Percentiles rank a stretch among this genome's conserved stretches.
Evolutionary conservation across 1,140 invertebrate genomes (phyloP).

Genomic region (Megathymus violae): DNA sequence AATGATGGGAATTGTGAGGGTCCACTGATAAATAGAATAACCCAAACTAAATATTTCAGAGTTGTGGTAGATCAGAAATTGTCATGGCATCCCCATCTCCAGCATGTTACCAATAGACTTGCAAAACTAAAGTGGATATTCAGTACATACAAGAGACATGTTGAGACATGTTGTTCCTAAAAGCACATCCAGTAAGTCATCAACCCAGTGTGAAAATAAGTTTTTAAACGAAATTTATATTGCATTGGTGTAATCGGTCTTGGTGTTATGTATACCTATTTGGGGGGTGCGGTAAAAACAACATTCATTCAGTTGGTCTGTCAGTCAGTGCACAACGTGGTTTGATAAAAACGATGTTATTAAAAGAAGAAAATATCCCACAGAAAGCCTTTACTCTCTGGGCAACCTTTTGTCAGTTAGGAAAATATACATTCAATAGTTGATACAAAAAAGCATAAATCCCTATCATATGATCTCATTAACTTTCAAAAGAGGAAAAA

Average conservation of each 20-base stretch:
- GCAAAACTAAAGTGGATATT: conserved; percentile 6
- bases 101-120: not conserved
- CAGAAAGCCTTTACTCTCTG: no score
- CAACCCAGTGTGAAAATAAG: not conserved
- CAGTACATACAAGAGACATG: no score
- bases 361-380: no score
- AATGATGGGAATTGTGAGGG: not conserved
- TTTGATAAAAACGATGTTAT: no score
- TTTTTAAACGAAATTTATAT: not conserved
- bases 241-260: not conserved
- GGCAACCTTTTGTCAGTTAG: no score
- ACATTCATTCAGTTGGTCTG: not conserved
- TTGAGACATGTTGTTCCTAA: not conserved
- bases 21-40: conserved; percentile 5
- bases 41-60: conserved; percentile 1
- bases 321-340: no score
- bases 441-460: no score
- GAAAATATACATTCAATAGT: no score
- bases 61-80: conserved; percentile 4
- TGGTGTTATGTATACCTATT: not conserved
- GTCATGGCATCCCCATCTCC: conserved; percentile 2
- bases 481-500: no score
- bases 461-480: no score
- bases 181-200: conserved; percentile 1
- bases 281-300: not conserved